phyloP scores from a whole-genome alignment of 2,797 vertebrate species.

The Microchirus variegatus region DNA sequence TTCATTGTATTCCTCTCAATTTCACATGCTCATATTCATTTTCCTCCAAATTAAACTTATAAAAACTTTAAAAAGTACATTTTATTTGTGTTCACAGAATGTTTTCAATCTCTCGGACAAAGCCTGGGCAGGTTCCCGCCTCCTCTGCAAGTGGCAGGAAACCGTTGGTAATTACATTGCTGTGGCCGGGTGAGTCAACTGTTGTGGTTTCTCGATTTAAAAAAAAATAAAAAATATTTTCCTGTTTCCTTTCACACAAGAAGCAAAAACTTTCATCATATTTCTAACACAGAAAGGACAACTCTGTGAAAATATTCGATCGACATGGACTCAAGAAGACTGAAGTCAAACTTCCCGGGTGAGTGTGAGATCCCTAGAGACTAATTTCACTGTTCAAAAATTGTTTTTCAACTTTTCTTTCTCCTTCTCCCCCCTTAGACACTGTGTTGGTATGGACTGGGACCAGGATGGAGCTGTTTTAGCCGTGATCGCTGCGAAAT shows the following conservation, averaged over 20 bases:
- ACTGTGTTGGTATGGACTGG: slow-evolving; percentile 94
- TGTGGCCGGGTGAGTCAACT: slow-evolving; percentile 89
- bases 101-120: slow-evolving; percentile 90
- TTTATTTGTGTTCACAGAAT: slow-evolving; percentile 78
- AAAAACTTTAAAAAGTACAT: slow-evolving; percentile 14
- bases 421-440: slow-evolving; percentile 35
- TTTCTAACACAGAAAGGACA: slow-evolving; percentile 83
- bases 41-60: background rate
- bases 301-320: slow-evolving; percentile 93
- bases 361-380: slow-evolving; percentile 58
- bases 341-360: slow-evolving; percentile 92
- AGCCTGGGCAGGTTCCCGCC: slow-evolving; percentile 81
- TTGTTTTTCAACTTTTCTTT: background rate
- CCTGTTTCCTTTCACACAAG: background rate
- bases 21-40: background rate
- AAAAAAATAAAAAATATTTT: background rate
- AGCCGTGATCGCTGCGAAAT: slow-evolving; percentile 93
- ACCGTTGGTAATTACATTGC: slow-evolving; percentile 92
- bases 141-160: slow-evolving; percentile 95
- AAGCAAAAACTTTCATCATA: background rate
- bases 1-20: background rate
- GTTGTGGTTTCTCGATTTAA: background rate
- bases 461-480: slow-evolving; percentile 95
- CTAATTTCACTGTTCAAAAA: background rate
- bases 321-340: slow-evolving; percentile 94